A percentile compares a stretch with the other conserved stretches of the same genome.
These are phyloP conservation scores for Melanotaenia duboulayi DNA, from an alignment of 2,113 vertebrate species.

Conservation along the genomic window DNA sequence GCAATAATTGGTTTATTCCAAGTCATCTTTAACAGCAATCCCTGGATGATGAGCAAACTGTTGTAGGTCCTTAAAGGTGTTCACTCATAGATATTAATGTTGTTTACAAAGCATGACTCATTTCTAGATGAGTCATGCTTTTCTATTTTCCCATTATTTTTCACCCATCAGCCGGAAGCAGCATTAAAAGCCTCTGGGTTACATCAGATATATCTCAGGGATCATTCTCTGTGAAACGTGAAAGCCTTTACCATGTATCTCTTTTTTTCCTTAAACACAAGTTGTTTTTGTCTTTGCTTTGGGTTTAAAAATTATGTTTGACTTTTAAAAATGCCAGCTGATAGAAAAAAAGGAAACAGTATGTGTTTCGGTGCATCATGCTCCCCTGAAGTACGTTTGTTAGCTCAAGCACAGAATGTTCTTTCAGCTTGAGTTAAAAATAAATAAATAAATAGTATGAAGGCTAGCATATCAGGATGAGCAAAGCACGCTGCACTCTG, in stretches of 20 bases:
- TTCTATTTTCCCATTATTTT: not conserved
- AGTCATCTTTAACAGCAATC: no score
- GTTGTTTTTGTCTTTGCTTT: not conserved
- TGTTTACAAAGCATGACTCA: no score
- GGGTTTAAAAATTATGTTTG: not conserved
- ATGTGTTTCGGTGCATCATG: not conserved
- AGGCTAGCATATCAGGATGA: constrained; percentile 27
- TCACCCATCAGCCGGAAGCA: not conserved
- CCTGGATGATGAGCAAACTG: no score
- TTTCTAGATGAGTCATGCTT: not conserved
- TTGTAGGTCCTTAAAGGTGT: no score
- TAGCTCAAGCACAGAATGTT: constrained; percentile 39
- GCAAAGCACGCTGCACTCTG: constrained; percentile 25
- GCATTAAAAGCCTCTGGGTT: not conserved
- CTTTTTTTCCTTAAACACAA: not conserved
- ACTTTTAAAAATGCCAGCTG: no score
- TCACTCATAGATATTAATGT: no score
- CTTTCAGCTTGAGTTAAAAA: constrained; percentile 44
- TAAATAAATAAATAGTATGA: constrained; percentile 33
- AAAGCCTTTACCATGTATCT: not conserved
- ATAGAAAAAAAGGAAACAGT: not conserved
- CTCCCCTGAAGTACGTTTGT: not conserved
- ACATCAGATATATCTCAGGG: not conserved
- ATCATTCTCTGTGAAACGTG: not conserved
- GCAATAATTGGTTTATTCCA: no score